phyloP scores from a whole-genome alignment of 2,797 vertebrate species.

The Distichodus sexfasciatus region DNA sequence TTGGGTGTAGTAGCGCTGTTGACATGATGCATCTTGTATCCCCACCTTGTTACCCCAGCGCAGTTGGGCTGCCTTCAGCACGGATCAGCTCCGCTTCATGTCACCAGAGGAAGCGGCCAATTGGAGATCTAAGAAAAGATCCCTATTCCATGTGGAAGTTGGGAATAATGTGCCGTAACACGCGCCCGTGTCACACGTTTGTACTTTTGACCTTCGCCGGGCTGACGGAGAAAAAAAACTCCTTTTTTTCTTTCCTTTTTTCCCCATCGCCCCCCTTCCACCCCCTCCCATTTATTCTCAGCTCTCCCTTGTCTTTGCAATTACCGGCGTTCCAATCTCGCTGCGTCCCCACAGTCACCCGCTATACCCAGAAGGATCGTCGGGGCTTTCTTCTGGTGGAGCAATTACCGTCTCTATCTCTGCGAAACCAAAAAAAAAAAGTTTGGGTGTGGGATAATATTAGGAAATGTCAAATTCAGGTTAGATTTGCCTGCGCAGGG shows the following conservation, averaged over 20 bases:
- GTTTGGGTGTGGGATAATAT: constrained; percentile 80
- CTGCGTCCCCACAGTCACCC: constrained; percentile 77
- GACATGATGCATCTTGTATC: constrained; percentile 66
- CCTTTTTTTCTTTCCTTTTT: constrained; percentile 48
- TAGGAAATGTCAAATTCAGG: constrained; percentile 84
- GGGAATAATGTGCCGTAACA: constrained; percentile 75
- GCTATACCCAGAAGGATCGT: constrained; percentile 78
- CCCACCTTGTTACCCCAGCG: constrained; percentile 64
- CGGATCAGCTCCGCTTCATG: constrained; percentile 70
- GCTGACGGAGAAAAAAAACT: constrained; percentile 74
- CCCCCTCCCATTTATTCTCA: constrained; percentile 71
- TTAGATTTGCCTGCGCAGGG: constrained; percentile 75
- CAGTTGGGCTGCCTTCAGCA: constrained; percentile 56
- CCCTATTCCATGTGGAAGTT: constrained; percentile 68
- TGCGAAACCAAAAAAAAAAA: constrained; percentile 72
- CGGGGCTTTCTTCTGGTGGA: constrained; percentile 75
- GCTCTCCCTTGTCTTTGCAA: constrained; percentile 78
- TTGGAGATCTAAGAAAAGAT: constrained; percentile 77
- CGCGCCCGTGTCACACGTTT: constrained; percentile 72
- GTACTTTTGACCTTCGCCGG: constrained; percentile 77
- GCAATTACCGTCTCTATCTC: constrained; percentile 79
- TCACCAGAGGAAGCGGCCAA: constrained; percentile 66
- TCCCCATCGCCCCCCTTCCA: not conserved
- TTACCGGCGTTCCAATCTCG: constrained; percentile 81
- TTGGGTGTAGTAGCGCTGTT: constrained; percentile 62